Evolutionary conservation across 2,888 invertebrate genomes (phyloP), one percentile per base, ranked within the genome.

Genomic region (Osmoderma eremita): DNA sequence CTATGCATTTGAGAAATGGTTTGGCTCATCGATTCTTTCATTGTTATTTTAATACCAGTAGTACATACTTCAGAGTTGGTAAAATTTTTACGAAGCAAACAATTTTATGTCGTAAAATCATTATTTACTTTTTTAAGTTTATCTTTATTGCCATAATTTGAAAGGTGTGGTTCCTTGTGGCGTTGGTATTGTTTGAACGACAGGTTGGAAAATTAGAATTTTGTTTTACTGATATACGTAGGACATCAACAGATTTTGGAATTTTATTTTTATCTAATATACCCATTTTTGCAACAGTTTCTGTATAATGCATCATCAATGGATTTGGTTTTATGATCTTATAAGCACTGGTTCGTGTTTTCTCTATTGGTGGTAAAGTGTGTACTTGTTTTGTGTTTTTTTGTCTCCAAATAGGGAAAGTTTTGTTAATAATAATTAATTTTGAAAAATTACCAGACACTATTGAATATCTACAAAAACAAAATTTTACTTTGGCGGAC

Each of bases 311-410:
- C 65, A 69, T 63, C 61, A 77, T 65, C 42, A 78, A 56, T 4
- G 78, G 77, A 63, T 78, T 76, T 12, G 77, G 75, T 69, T 74
- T 73, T 42, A 75, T 63, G 63, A 78, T 67, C 51, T 77, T 70
- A 41, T 71, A 72, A 63, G 74, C 71, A 42, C 67, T 67, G 17
- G 63, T 63, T 12, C 50, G 51, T n/a, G 67, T 67, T 45, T 67
- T 64, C 42, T 42, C 58, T 41, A 67, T 30, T 17, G 42, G 13
- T 6, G 64, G 64, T 12, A 15, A 36, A 24, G n/a, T n/a, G n/a
- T n/a, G n/a, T n/a, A n/a, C n/a, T n/a, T n/a, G n/a, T n/a, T n/a
- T n/a, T n/a, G n/a, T n/a, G n/a, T n/a, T n/a, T n/a, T n/a, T n/a
- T n/a, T n/a, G n/a, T n/a, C n/a, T n/a, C n/a, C n/a, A n/a, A n/a